phyloP scores from a whole-genome alignment of 1,140 invertebrate genomes.

The Brachionus calyciflorus region DNA sequence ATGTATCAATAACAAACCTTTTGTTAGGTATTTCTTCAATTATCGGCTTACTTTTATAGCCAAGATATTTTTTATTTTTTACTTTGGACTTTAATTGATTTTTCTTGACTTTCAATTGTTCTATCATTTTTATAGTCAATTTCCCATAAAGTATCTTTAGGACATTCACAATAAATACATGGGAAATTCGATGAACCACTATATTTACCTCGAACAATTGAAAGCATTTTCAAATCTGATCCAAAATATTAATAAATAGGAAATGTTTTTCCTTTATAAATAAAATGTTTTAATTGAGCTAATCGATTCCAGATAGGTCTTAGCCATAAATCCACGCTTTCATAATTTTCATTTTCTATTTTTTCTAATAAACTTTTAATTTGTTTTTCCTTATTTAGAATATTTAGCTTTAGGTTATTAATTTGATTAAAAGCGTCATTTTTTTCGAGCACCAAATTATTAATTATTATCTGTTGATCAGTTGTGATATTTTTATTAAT shows the following conservation, averaged over 20 bases:
- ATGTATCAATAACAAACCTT: neutral
- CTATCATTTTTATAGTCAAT: no score
- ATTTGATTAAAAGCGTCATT: no score
- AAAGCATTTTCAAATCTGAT: conserved; percentile 13
- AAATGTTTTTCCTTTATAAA: neutral
- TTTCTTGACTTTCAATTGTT: no score
- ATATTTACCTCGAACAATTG: neutral
- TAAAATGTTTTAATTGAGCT: neutral
- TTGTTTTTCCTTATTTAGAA: no score
- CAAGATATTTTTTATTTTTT: no score
- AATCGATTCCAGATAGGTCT: neutral
- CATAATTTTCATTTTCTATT: conserved; percentile 26
- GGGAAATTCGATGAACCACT: conserved; percentile 12
- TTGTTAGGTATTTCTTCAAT: neutral
- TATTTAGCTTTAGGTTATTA: no score
- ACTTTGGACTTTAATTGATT: no score
- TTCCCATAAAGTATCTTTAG: no score
- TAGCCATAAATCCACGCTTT: neutral
- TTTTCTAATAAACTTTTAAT: conserved; percentile 13
- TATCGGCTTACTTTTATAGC: neutral
- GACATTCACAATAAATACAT: conserved; percentile 20
- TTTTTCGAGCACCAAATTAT: no score
- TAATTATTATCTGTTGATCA: no score
- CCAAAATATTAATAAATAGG: conserved; percentile 8
- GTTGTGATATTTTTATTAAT: neutral